Base-by-base conservation (phyloP, 2,113 vertebrate genomes). In the Montifringilla adamsi region DNA sequence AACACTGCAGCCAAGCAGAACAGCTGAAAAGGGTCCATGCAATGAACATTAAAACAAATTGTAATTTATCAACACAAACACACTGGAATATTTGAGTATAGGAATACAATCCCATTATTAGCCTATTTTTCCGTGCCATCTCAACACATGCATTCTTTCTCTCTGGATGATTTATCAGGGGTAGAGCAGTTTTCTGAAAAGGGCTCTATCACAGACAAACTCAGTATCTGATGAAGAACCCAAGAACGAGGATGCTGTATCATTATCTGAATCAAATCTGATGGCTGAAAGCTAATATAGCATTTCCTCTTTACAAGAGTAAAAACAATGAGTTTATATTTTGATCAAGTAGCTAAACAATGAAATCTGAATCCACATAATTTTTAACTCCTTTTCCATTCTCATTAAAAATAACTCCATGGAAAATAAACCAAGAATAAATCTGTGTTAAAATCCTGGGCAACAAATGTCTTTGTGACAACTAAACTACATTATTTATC, bases 301-400 rank as follows among this genome's bases (percentile, higher is more conserved):
- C 86, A 39, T 95, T 93, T 84, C 75, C 60, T 66, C 53, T 81
- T 89, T 72, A 82, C 76, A 60, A 74, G 64, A 75, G 75, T 39
- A 89, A 68, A 77, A 95, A 92, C 76, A 94, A 64, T 2, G 3
- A 56, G 76, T 96, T 95, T 90, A 67, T 70, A 86, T 93, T 93
- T 96, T 95, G 90, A 96, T 95, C 80, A 92, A 93, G 84, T 44
- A 86, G 88, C 79, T 83, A 90, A 89, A 93, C 90, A 90, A 78
- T 84, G 88, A 93, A 92, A 96, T 81, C 60, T 64, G 90, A 94
- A 87, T 47, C 93, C 92, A 77, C 95, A 60, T 67, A 49, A 92
- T 94, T 95, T 88, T 90, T 76, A 95, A 89, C 88, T 93, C 90
- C 26, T 49, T 79, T 93, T 93, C 94, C 90, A 74, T 41, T 86